Evolutionary conservation across 2,888 invertebrate genomes (phyloP).

Genomic region (Calephelis perditalis): DNA sequence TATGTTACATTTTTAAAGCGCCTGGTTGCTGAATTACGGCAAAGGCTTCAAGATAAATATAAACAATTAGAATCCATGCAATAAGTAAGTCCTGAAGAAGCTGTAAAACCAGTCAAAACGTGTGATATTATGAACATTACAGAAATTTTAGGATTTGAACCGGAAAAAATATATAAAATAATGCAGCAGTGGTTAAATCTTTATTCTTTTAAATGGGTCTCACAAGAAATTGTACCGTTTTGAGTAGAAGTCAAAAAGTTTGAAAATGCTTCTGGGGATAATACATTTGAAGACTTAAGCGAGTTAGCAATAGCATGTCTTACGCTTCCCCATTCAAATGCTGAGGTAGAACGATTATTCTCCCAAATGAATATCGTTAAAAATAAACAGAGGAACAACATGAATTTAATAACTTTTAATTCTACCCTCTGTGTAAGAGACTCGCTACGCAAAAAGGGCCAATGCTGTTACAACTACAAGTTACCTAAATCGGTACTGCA

Average conservation of each 20-base stretch:
- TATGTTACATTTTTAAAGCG: background rate
- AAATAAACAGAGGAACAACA: background rate
- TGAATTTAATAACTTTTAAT: too few species aligned
- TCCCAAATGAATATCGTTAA: slow-evolving; percentile 14
- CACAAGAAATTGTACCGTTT: slow-evolving; percentile 6
- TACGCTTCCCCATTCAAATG: slow-evolving; percentile 13
- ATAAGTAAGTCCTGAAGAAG: too few species aligned
- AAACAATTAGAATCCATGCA: slow-evolving; percentile 3
- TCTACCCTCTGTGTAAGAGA: too few species aligned
- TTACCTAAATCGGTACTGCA: too few species aligned
- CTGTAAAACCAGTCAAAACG: too few species aligned
- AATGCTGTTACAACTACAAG: too few species aligned
- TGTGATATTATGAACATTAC: too few species aligned
- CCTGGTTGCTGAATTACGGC: slow-evolving; percentile 3
- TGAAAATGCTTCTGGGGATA: slow-evolving; percentile 6
- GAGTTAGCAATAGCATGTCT: slow-evolving; percentile 13
- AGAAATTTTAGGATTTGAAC: too few species aligned
- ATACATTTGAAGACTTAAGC: slow-evolving; percentile 12
- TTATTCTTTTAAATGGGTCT: slow-evolving; percentile 5
- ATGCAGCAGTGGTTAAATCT: background rate
- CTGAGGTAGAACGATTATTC: slow-evolving; percentile 13
- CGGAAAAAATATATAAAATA: too few species aligned
- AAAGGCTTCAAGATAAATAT: slow-evolving; percentile 1
- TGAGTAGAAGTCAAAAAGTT: slow-evolving; percentile 4
- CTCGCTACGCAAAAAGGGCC: too few species aligned